Conservation (phyloP, 2,888 invertebrate species). For the Cybosia mesomella region DNA sequence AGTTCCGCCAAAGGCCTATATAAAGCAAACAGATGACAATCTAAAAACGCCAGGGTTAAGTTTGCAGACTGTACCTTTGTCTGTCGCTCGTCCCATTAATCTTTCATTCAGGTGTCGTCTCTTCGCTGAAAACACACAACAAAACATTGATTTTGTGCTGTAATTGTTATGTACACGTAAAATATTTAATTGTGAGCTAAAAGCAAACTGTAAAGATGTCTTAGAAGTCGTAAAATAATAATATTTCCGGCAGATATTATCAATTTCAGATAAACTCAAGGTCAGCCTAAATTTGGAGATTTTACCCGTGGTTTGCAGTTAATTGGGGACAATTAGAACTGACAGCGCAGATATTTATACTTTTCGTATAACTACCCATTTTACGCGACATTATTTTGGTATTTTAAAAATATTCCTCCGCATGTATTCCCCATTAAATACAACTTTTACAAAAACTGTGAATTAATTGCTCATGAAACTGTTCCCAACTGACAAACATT, state of each 20-base stretch:
- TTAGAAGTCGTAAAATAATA: not conserved
- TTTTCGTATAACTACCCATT: not conserved
- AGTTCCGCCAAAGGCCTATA: not conserved
- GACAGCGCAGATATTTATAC: not conserved
- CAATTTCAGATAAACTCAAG: not conserved
- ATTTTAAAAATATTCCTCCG: not conserved
- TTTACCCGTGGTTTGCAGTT: not conserved
- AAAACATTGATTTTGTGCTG: not conserved
- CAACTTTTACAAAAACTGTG: not conserved
- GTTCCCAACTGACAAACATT: not conserved
- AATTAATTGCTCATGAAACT: not conserved
- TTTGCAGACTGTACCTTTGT: constrained; percentile 3
- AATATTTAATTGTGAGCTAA: not conserved
- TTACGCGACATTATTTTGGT: not conserved
- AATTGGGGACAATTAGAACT: not conserved
- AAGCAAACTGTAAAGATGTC: not conserved
- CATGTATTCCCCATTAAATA: not conserved
- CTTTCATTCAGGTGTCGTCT: not conserved
- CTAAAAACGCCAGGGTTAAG: not conserved
- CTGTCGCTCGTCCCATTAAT: not conserved
- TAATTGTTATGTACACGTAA: too few species aligned
- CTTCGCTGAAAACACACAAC: not conserved
- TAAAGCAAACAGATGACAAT: constrained; percentile 1
- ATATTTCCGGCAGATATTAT: not conserved
- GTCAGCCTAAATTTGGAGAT: not conserved